These are phyloP conservation scores for Ctenodactylus gundi DNA, from an alignment of 2,113 vertebrate genomes.

Conservation along the genomic window DNA sequence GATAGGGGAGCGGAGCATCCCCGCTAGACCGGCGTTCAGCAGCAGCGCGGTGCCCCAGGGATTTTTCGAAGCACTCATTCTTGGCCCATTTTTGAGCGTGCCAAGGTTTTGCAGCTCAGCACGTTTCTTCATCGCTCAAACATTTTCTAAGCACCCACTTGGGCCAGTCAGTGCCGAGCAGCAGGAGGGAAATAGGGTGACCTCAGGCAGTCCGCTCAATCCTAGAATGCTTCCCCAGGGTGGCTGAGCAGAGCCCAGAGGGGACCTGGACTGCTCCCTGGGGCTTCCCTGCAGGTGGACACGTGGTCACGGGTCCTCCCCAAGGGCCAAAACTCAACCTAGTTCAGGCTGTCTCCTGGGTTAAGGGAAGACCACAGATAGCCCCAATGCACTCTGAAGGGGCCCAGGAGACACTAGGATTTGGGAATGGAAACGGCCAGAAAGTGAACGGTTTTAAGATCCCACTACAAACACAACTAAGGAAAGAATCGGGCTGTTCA, in stretches of 20 bases:
- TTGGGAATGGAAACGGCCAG: neutral
- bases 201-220: accelerated
- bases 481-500: neutral
- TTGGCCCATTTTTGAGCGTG: neutral
- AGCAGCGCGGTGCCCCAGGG: neutral
- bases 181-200: neutral
- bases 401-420: neutral
- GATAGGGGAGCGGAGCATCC: constrained; percentile 21
- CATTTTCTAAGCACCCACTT: neutral
- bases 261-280: accelerated
- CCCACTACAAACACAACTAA: accelerated
- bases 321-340: neutral
- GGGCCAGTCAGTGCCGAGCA: neutral
- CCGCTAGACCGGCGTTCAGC: neutral
- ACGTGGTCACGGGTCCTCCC: neutral
- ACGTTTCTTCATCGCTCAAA: neutral
- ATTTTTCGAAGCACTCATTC: neutral
- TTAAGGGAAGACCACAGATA: accelerated
- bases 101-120: neutral
- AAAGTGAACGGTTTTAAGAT: accelerated
- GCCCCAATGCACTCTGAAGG: neutral
- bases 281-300: accelerated
- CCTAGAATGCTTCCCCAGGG: accelerated
- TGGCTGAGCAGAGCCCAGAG: accelerated
- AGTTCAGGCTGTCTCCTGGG: too few species aligned